These are phyloP conservation scores for Vanessa cardui DNA, from an alignment of 2,888 invertebrate species.

Conservation along the genomic window DNA sequence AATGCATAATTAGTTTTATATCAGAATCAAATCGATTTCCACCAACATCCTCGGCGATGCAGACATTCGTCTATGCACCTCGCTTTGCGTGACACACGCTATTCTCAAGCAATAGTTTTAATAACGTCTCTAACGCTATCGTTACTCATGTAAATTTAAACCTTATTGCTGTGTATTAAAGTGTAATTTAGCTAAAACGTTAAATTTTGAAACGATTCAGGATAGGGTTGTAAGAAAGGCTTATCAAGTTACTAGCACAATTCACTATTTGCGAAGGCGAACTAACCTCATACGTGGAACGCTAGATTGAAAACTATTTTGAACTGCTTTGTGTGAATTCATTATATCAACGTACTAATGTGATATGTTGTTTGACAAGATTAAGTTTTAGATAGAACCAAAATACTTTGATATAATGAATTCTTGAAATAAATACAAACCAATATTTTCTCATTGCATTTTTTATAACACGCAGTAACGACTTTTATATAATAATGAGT, in stretches of 20 bases:
- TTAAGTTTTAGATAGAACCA: neutral
- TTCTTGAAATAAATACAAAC: no score
- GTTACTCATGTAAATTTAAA: conserved; percentile 16
- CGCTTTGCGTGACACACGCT: conserved; percentile 72
- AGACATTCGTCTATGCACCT: conserved; percentile 68
- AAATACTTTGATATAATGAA: no score
- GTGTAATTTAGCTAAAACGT: conserved; percentile 29
- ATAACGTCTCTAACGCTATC: conserved; percentile 40
- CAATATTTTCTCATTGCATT: no score
- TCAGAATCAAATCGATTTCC: conserved; percentile 63
- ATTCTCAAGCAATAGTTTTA: conserved; percentile 43
- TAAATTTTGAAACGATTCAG: conserved; percentile 24
- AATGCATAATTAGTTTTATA: conserved; percentile 62
- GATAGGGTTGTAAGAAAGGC: conserved; percentile 42
- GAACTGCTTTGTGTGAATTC: conserved; percentile 21
- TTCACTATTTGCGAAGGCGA: conserved; percentile 60
- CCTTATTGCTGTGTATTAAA: neutral
- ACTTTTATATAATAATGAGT: no score
- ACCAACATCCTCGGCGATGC: conserved; percentile 63
- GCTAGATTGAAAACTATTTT: conserved; percentile 25
- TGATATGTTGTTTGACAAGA: neutral
- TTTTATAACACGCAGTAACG: no score
- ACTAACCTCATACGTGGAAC: conserved; percentile 39
- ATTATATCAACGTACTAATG: neutral
- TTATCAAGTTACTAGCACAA: conserved; percentile 69